A percentile compares a stretch with the other conserved stretches of the same genome.
phyloP scores from a whole-genome alignment of 2,797 vertebrate genomes.

The Takifugu ocellatus region DNA sequence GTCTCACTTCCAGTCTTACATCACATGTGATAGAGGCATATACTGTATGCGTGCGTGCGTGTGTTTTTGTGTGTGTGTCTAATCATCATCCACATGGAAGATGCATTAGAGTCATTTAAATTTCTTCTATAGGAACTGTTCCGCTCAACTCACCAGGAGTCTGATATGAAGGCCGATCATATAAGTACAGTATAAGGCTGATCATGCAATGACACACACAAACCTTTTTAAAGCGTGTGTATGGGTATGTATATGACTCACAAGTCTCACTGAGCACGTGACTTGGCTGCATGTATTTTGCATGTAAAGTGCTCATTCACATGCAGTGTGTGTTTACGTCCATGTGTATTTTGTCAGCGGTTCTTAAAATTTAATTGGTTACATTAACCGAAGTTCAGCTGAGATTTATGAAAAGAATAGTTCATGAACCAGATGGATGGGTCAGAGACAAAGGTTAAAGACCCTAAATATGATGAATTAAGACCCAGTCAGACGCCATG shows the following conservation, averaged over 20 bases:
- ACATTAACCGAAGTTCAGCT: slow-evolving; percentile 1
- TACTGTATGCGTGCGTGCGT: neutral
- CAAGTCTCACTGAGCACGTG: slow-evolving; percentile 30
- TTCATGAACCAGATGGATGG: neutral
- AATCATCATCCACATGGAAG: slow-evolving; percentile 2
- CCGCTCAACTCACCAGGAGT: slow-evolving; percentile 2
- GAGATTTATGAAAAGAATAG: slow-evolving; percentile 6
- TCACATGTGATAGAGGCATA: slow-evolving; percentile 8
- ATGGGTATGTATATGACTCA: slow-evolving; percentile 15
- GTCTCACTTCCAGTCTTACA: slow-evolving; percentile 21
- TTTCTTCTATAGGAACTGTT: neutral
- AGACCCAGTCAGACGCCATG: neutral
- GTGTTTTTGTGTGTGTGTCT: neutral
- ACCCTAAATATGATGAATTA: no score
- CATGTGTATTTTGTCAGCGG: slow-evolving; percentile 1
- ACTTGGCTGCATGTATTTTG: slow-evolving; percentile 51
- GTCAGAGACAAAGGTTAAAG: neutral
- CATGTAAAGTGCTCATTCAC: slow-evolving; percentile 24
- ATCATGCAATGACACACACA: slow-evolving; percentile 28
- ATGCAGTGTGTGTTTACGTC: slow-evolving; percentile 2
- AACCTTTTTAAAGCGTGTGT: slow-evolving; percentile 7
- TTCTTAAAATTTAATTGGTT: slow-evolving; percentile 7
- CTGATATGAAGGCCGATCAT: slow-evolving; percentile 5
- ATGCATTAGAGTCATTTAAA: neutral
- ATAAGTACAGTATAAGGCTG: no score